A percentile compares a stretch with the other conserved stretches of the same genome.
Evolutionary conservation across 2,797 vertebrate species (phyloP).

Genomic region (Dromococcyx pavoninus): DNA sequence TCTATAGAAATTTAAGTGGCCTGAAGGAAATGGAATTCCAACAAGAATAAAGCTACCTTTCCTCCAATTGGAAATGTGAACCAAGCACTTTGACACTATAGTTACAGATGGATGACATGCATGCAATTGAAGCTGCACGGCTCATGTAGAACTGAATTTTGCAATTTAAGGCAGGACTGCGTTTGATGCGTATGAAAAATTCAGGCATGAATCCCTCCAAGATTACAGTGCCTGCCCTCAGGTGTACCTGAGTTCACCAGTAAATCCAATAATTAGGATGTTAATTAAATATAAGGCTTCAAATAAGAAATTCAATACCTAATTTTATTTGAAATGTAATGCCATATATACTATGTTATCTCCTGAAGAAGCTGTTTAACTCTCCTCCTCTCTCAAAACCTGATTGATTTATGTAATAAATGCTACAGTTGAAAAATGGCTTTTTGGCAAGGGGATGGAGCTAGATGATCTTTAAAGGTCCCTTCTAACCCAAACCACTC

Average conservation of each 20-base stretch:
- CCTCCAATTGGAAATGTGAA: not conserved
- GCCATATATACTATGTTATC: not conserved
- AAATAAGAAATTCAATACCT: not conserved
- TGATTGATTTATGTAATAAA: not conserved
- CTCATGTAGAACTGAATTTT: not conserved
- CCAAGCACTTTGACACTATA: not conserved
- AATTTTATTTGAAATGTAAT: not conserved
- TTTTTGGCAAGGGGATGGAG: not conserved
- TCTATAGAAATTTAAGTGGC: not conserved
- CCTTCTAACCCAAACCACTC: not conserved
- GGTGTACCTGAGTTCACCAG: not conserved
- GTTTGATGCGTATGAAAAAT: not conserved
- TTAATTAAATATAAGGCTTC: not conserved
- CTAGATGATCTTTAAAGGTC: not conserved
- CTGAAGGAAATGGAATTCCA: not conserved
- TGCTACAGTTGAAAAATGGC: not conserved
- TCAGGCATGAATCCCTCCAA: not conserved
- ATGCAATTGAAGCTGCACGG: not conserved
- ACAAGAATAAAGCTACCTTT: not conserved
- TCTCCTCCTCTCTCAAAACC: not conserved
- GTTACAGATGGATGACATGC: not conserved
- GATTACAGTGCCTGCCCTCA: not conserved
- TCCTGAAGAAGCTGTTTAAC: not conserved
- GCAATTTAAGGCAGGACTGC: not conserved
- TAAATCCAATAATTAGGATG: not conserved